Evolutionary conservation across 2,797 vertebrate genomes (phyloP).

Genomic region (Pangasius macronema): DNA sequence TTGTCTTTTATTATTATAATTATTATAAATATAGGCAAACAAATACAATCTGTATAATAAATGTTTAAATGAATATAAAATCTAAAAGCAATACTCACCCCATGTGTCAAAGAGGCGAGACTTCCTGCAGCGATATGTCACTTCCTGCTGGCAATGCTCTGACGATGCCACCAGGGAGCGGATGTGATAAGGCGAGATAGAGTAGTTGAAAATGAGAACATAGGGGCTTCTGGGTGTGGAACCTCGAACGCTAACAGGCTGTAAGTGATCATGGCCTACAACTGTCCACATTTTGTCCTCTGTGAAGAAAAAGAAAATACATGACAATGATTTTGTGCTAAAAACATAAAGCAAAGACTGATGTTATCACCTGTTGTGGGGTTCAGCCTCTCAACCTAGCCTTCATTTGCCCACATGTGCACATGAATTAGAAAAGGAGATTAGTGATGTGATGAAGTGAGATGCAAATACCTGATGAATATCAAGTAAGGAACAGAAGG

Average conservation of each 20-base stretch:
- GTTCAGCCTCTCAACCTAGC: conserved; percentile 31
- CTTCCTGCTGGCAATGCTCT: conserved; percentile 82
- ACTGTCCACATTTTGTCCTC: conserved; percentile 84
- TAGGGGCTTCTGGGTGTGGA: conserved; percentile 69
- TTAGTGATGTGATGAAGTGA: conserved; percentile 54
- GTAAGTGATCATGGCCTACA: conserved; percentile 78
- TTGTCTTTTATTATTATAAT: not conserved
- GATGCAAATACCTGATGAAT: conserved; percentile 63
- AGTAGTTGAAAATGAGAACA: conserved; percentile 75
- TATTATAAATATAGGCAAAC: not conserved
- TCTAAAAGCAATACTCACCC: conserved; percentile 67
- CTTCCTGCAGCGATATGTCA: conserved; percentile 78
- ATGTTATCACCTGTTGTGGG: conserved; percentile 19
- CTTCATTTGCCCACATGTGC: conserved; percentile 47
- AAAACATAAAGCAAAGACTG: conserved; percentile 25
- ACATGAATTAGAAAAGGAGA: conserved; percentile 55
- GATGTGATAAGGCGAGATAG: conserved; percentile 75
- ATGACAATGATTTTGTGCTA: conserved; percentile 1
- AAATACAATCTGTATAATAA: not conserved
- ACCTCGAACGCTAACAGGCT: conserved; percentile 70
- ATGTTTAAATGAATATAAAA: not conserved
- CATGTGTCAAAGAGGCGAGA: conserved; percentile 83
- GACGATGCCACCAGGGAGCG: conserved; percentile 75
- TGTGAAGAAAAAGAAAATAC: conserved; percentile 59
- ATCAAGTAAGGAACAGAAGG: conserved; percentile 58